These are phyloP conservation scores for Rhyacichthys aspro DNA, from an alignment of 2,797 vertebrate species.

Conservation along the genomic window DNA sequence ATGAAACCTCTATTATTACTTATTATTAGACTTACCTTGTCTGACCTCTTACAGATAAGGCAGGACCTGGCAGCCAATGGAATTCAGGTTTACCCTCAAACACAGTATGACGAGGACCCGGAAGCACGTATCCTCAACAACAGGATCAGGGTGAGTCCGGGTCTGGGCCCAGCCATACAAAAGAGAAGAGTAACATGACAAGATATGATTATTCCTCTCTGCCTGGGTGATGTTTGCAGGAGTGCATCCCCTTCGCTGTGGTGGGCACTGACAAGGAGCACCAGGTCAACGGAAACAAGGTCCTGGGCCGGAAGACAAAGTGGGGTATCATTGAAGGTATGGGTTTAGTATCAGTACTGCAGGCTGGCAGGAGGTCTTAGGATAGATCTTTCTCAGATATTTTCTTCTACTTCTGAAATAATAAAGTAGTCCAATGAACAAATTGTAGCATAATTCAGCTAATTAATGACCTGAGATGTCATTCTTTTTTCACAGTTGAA, in stretches of 20 bases:
- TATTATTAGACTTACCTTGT: background rate
- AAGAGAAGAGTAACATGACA: no score
- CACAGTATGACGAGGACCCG: conserved; percentile 87
- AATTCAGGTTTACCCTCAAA: conserved; percentile 91
- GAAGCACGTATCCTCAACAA: conserved; percentile 87
- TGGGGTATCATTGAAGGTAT: conserved; percentile 98
- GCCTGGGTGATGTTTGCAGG: conserved; percentile 68
- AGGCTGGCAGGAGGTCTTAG: background rate
- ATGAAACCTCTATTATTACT: background rate
- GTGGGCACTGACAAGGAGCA: conserved; percentile 95
- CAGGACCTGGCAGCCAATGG: conserved; percentile 85
- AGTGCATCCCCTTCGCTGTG: conserved; percentile 93
- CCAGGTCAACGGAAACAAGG: conserved; percentile 90
- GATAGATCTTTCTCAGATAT: background rate
- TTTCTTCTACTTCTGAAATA: no score
- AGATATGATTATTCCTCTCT: no score
- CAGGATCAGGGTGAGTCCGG: conserved; percentile 86
- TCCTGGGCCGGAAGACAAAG: conserved; percentile 94
- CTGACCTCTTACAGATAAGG: conserved; percentile 85
- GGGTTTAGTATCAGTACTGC: conserved; percentile 8
- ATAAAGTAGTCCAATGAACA: background rate
- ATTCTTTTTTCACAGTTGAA: conserved; percentile 85
- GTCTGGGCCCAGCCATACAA: no score
- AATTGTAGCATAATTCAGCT: background rate
- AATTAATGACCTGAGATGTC: background rate